phyloP scores from a whole-genome alignment of 2,797 vertebrate species.

The Epinephelus coioides region DNA sequence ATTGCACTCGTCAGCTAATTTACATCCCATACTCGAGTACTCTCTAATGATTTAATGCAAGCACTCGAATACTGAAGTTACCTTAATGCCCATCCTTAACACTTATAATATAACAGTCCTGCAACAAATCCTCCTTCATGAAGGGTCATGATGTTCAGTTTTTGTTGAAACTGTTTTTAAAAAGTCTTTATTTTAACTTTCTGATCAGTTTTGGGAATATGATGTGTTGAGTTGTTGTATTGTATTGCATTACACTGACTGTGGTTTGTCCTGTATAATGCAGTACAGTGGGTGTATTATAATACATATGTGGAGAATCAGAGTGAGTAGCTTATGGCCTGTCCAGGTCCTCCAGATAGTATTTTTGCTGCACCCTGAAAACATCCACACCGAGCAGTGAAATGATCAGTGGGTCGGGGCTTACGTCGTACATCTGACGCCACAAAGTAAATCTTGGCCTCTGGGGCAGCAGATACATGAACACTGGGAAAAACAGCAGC shows the following conservation, averaged over 20 bases:
- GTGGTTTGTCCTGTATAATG: background rate
- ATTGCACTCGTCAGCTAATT: no score
- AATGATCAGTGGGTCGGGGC: conserved; percentile 29
- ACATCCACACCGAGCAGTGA: conserved; percentile 18
- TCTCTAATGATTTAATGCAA: no score
- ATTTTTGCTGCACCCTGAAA: conserved; percentile 22
- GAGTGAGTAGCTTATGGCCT: background rate
- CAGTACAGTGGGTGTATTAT: background rate
- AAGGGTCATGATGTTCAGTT: no score
- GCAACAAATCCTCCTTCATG: background rate
- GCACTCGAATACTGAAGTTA: no score
- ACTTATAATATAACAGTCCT: no score
- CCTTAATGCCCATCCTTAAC: no score
- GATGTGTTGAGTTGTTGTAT: background rate
- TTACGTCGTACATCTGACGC: conserved; percentile 44
- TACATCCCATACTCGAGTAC: no score
- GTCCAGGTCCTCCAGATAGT: background rate
- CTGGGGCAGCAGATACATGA: conserved; percentile 44
- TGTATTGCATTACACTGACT: background rate
- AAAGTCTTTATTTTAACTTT: background rate
- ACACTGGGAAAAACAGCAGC: conserved; percentile 15
- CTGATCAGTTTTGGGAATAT: background rate
- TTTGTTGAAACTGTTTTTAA: background rate
- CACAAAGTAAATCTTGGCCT: conserved; percentile 49
- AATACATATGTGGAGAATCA: background rate